phyloP scores from a whole-genome alignment of 2,888 invertebrate species.

The Diplolepis rosae region DNA sequence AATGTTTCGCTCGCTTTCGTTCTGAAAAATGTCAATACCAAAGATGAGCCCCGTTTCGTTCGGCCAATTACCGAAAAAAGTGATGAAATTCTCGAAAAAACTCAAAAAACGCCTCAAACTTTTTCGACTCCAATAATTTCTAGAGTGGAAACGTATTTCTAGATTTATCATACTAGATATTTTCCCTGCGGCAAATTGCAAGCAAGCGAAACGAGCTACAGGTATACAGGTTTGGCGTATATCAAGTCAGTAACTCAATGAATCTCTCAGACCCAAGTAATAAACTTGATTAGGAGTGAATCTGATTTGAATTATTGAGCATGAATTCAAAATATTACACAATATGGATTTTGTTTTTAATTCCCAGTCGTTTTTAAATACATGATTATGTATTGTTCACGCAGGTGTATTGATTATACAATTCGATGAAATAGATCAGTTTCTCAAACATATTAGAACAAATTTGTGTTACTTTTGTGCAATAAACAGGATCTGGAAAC shows the following conservation, averaged over 20 bases:
- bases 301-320: conserved; percentile 18
- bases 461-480: conserved; percentile 25
- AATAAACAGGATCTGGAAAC: conserved; percentile 16
- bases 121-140: too few relatives aligned
- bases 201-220: conserved; percentile 9
- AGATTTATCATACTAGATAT: conserved; percentile 16
- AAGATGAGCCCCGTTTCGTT: too few relatives aligned
- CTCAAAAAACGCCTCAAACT: too few relatives aligned
- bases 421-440: neutral
- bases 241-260: conserved; percentile 25
- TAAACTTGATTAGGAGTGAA: conserved; percentile 17
- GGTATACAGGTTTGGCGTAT: conserved; percentile 18
- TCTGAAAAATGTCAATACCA: too few relatives aligned
- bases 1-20: too few relatives aligned
- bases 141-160: conserved; percentile 10
- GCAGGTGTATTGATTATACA: neutral
- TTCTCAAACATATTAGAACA: too few relatives aligned
- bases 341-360: too few relatives aligned
- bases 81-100: too few relatives aligned
- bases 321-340: too few relatives aligned
- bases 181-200: conserved; percentile 20
- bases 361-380: too few relatives aligned
- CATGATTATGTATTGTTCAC: too few relatives aligned
- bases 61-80: too few relatives aligned
- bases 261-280: conserved; percentile 25